Percentiles rank a stretch among this genome's conserved stretches.
Evolutionary conservation across 2,797 vertebrate genomes (phyloP).

Genomic region (Esox masquinongy): DNA sequence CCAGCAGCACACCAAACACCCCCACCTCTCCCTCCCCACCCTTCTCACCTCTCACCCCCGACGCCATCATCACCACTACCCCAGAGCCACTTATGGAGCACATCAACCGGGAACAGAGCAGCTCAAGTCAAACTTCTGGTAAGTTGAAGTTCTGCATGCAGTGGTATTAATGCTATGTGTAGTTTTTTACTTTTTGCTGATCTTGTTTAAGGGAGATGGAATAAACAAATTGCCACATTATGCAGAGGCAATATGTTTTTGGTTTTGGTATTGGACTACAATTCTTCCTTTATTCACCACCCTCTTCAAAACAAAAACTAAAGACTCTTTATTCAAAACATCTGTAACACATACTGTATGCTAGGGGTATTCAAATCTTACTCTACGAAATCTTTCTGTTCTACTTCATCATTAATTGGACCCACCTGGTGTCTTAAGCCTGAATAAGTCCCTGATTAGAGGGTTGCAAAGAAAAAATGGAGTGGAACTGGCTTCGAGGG

Average conservation of each 20-base stretch:
- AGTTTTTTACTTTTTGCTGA: too few species aligned
- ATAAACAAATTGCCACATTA: neutral
- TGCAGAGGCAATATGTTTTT: neutral
- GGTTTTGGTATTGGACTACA: neutral
- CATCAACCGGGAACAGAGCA: neutral
- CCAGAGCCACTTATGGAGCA: constrained; percentile 39
- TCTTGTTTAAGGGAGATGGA: neutral
- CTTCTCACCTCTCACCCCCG: constrained; percentile 61
- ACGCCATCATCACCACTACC: constrained; percentile 44
- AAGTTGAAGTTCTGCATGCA: constrained; percentile 39
- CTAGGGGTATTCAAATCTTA: too few species aligned
- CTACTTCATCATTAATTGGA: too few species aligned
- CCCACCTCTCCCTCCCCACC: constrained; percentile 66
- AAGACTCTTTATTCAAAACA: neutral
- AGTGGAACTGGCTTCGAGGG: too few species aligned
- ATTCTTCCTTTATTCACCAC: neutral
- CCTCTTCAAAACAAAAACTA: neutral
- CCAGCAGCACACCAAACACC: constrained; percentile 38
- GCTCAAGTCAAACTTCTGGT: constrained; percentile 72
- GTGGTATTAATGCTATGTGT: neutral
- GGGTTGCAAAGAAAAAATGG: too few species aligned
- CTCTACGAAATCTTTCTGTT: too few species aligned
- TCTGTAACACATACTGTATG: neutral
- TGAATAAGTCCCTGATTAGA: too few species aligned
- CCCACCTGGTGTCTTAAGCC: too few species aligned